phyloP scores from a whole-genome alignment of 2,797 vertebrate species.

The Acridotheres tristis region DNA sequence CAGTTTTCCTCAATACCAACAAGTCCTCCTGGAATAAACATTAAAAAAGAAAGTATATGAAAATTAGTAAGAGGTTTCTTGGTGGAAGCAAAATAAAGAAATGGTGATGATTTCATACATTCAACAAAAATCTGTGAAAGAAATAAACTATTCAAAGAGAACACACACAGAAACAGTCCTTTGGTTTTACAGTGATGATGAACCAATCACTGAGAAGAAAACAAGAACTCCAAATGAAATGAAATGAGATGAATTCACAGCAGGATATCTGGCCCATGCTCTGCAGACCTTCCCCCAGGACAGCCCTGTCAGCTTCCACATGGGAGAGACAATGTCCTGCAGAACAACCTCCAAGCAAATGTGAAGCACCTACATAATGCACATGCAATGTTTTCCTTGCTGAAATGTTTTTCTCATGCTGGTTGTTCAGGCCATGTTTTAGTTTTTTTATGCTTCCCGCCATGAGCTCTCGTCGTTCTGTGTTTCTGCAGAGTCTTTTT shows the following conservation, averaged over 20 bases:
- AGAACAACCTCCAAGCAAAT: neutral
- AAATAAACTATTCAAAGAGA: neutral
- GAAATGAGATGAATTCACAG: neutral
- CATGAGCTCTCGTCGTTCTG: neutral
- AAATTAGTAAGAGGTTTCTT: neutral
- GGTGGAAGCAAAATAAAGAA: neutral
- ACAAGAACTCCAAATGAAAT: neutral
- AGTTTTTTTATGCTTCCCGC: neutral
- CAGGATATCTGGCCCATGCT: neutral
- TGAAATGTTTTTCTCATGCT: neutral
- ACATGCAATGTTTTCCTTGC: neutral
- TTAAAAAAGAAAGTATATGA: neutral
- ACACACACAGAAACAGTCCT: neutral
- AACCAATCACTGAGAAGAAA: neutral
- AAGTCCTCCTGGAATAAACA: constrained; percentile 89
- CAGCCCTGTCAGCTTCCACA: neutral
- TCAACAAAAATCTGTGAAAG: neutral
- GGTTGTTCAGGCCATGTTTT: neutral
- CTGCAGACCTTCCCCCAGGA: neutral
- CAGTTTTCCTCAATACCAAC: constrained; percentile 92
- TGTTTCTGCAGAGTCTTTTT: constrained; percentile 15
- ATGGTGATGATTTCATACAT: neutral
- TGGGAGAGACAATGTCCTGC: neutral
- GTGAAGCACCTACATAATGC: neutral
- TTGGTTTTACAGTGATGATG: neutral